Evolutionary conservation across 2,888 invertebrate genomes (phyloP), one percentile per base, ranked within the genome.

Genomic region (Caenorhabditis doughertyi): DNA sequence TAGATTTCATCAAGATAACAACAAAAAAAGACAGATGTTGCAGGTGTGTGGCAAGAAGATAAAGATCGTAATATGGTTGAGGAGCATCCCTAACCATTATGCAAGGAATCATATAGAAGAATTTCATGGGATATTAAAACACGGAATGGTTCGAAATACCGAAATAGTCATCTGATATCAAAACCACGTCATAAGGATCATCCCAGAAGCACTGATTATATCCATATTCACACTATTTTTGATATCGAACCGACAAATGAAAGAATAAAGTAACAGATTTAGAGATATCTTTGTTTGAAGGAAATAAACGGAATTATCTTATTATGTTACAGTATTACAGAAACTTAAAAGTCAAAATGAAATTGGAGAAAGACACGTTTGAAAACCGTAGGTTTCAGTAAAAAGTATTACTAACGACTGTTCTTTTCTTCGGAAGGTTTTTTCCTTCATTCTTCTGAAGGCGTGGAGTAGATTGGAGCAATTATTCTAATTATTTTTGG

Each of bases 401-500:
- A 58, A 67, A 55, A 23, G 53, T 16, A 29, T 55, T 55, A 56
- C 55, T 53, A n/a, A 32, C 11, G 32, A 42, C 47, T 21, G 29
- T 53, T 56, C 42, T 51, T 29, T 56, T 39, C 39, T 8, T 39
- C 39, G 16, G 42, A 62, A 11, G 35, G 49, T 65, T 51, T n/a
- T 49, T 11, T 25, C 35, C 9, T 9, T 35, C 13, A 42, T 39
- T 58, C 42, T 68, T 68, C 21, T 70, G 49, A 65, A 47, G 64
- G 32, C 65, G 65, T 65, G 35, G 39, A 47, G 49, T 25, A 47
- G 65, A 65, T 65, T 65, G 67, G 77, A 77, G 77, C 77, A 77
- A 77, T 77, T 77, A 77, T 77, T 77, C 77, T 68, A 77, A 77
- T 77, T 77, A 77, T 62, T 76, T 76, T 76, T 65, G 65, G 74